Conservation (phyloP, 2,113 vertebrate genomes). For the Oryzias javanicus region DNA sequence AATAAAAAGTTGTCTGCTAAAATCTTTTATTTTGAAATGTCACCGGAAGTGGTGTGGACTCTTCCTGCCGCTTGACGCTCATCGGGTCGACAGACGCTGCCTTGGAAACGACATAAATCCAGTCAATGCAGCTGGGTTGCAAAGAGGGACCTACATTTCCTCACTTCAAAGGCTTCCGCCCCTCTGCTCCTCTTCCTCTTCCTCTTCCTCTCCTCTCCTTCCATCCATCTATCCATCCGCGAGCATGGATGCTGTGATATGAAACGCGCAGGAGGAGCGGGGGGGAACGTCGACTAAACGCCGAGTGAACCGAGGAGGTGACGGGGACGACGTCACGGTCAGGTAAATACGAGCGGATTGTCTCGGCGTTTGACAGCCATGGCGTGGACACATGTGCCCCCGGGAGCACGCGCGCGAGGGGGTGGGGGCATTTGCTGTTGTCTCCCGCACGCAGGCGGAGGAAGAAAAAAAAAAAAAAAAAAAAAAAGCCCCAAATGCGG, state of each 20-base stretch:
- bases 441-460: constrained; percentile 16
- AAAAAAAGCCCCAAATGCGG: constrained; percentile 8
- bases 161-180: constrained; percentile 64
- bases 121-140: constrained; percentile 53
- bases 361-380: constrained; percentile 24
- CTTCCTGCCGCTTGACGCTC: not conserved
- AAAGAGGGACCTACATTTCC: constrained; percentile 52
- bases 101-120: constrained; percentile 71
- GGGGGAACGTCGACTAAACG: not conserved
- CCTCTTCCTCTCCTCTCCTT: constrained; percentile 12
- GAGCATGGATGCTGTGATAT: constrained; percentile 39
- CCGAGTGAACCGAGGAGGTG: constrained; percentile 11
- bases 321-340: constrained; percentile 13
- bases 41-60: not conserved
- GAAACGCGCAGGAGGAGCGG: constrained; percentile 18
- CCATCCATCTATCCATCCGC: not conserved
- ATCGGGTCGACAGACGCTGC: constrained; percentile 58
- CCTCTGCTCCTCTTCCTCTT: constrained; percentile 22
- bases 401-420: constrained; percentile 3
- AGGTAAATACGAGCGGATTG: constrained; percentile 43
- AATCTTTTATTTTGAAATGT: constrained; percentile 26
- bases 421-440: constrained; percentile 41
- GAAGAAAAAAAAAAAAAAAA: not conserved
- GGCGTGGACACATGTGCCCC: constrained; percentile 31
- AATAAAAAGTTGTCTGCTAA: too few relatives aligned